phyloP scores from a whole-genome alignment of 2,113 vertebrate genomes.

The Datnioides undecimradiatus region DNA sequence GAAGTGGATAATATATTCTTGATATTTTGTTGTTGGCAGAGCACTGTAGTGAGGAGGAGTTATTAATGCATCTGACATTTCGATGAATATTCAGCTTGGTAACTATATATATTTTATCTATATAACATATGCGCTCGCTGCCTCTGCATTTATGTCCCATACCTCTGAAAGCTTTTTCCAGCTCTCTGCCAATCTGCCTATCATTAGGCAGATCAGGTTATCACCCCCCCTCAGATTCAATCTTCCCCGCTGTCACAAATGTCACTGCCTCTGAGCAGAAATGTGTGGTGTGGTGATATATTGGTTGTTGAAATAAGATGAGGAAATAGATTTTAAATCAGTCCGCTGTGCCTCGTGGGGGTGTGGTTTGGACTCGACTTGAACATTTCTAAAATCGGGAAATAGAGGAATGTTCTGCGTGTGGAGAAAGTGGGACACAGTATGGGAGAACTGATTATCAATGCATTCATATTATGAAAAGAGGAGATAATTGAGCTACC shows the following conservation, averaged over 20 bases:
- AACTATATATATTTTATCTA: conserved; percentile 25
- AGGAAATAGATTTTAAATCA: conserved; percentile 70
- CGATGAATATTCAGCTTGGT: conserved; percentile 44
- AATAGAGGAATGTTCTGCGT: conserved; percentile 49
- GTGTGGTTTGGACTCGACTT: conserved; percentile 33
- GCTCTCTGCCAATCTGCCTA: conserved; percentile 54
- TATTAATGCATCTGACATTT: conserved; percentile 45
- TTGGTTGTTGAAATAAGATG: conserved; percentile 68
- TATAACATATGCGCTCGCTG: conserved; percentile 29
- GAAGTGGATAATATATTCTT: conserved; percentile 32
- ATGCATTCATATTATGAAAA: conserved; percentile 52
- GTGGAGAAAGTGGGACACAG: conserved; percentile 71
- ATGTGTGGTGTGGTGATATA: conserved; percentile 61
- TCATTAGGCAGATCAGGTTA: conserved; percentile 73
- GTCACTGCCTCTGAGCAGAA: conserved; percentile 67
- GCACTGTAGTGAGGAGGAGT: not conserved
- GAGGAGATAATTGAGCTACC: conserved; percentile 63
- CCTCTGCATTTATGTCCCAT: conserved; percentile 32
- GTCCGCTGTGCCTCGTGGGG: conserved; percentile 44
- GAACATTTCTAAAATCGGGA: conserved; percentile 53
- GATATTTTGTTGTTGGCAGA: conserved; percentile 36
- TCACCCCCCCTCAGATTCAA: conserved; percentile 68
- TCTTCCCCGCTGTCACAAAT: conserved; percentile 70
- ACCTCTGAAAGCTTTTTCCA: conserved; percentile 45
- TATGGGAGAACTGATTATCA: conserved; percentile 63